These are phyloP conservation scores for Xenus cinereus DNA, from an alignment of 2,113 vertebrate species.

Conservation along the genomic window DNA sequence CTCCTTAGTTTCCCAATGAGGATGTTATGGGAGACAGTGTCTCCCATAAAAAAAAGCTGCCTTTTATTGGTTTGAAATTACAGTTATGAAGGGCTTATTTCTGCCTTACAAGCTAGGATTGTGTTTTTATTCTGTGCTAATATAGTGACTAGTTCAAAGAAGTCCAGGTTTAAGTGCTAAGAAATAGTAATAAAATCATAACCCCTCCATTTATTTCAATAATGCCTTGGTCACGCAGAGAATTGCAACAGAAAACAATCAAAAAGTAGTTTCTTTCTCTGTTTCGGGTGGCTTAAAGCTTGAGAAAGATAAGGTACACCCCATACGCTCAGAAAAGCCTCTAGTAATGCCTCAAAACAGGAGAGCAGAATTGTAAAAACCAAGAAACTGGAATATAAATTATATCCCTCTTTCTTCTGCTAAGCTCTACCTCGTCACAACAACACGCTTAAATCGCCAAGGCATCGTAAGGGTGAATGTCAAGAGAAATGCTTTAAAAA, in stretches of 20 bases:
- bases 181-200: background rate
- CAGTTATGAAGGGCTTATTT: background rate
- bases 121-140: background rate
- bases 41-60: no score
- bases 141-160: background rate
- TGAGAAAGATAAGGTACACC: background rate
- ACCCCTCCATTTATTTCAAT: background rate
- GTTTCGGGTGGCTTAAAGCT: background rate
- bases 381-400: background rate
- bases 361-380: background rate
- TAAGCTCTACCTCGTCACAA: background rate
- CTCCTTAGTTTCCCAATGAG: no score
- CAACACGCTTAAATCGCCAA: background rate
- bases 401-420: background rate
- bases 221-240: background rate
- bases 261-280: background rate
- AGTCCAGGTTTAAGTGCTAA: background rate
- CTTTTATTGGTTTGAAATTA: background rate
- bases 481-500: conserved; percentile 6
- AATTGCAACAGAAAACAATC: background rate
- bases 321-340: background rate
- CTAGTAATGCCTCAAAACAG: background rate
- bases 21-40: no score
- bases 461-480: background rate
- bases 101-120: background rate